Evolutionary conservation across 2,888 invertebrate species (phyloP).

Genomic region (Andrena bicolor): DNA sequence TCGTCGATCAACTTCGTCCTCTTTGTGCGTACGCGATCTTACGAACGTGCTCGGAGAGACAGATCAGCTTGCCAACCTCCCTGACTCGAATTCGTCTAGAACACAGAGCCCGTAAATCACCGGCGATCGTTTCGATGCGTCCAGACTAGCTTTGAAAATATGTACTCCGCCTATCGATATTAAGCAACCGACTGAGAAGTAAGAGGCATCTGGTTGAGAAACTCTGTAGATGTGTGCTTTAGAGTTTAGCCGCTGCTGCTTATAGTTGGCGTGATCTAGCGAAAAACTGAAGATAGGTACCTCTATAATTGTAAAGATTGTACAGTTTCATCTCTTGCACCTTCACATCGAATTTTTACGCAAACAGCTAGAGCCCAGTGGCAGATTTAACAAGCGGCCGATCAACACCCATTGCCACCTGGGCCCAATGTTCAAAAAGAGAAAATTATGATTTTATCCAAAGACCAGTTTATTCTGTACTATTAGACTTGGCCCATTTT

Average conservation of each 20-base stretch:
- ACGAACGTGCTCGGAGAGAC: slow-evolving; percentile 31
- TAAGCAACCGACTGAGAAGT: neutral
- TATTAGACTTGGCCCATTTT: no score
- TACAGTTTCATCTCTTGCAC: no score
- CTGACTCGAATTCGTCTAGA: slow-evolving; percentile 27
- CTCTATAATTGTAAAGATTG: neutral
- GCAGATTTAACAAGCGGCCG: no score
- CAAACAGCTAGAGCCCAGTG: no score
- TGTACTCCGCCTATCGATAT: neutral
- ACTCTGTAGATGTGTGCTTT: neutral
- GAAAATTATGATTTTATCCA: no score
- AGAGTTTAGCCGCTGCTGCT: neutral
- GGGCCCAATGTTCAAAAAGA: no score
- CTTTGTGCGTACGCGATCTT: slow-evolving; percentile 4
- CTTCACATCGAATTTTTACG: no score
- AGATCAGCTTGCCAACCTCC: neutral
- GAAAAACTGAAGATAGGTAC: neutral
- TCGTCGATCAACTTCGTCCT: slow-evolving; percentile 25
- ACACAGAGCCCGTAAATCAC: neutral
- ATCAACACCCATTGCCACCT: no score
- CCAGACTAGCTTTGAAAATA: neutral
- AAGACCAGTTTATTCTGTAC: no score
- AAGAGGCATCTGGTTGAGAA: neutral
- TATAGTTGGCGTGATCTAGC: no score
- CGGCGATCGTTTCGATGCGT: neutral